A percentile compares a stretch with the other conserved stretches of the same genome.
Evolutionary conservation across 92 coral and sea anemone genomes (phyloP).

Genomic region (Galaxea fascicularis): DNA sequence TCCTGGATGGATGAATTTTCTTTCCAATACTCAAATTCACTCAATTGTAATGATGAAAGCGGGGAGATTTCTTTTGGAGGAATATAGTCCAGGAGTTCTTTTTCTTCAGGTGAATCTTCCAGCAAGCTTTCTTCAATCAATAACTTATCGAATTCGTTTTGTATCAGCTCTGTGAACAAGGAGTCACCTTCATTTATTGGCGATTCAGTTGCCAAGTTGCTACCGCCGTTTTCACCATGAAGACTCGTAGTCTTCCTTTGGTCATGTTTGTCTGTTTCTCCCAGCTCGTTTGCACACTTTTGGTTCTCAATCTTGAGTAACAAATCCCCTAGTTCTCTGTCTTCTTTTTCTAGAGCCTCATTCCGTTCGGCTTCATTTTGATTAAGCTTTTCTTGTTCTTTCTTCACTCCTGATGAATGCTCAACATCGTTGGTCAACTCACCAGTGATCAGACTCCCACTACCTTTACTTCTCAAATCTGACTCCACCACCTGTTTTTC

Average conservation of each 20-base stretch:
- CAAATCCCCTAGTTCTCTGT: not conserved
- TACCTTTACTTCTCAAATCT: not conserved
- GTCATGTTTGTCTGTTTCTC: not conserved
- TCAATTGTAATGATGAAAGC: not conserved
- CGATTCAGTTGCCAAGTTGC: not conserved
- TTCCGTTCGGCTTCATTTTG: not conserved
- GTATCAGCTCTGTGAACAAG: not conserved
- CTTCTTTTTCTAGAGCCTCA: not conserved
- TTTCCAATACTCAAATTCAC: not conserved
- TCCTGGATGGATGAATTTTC: not conserved
- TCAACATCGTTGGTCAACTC: not conserved
- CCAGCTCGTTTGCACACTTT: not conserved
- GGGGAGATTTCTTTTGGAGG: not conserved
- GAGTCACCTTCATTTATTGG: not conserved
- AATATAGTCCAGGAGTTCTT: not conserved
- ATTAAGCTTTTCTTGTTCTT: not conserved
- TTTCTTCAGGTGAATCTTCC: not conserved
- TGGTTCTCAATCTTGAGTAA: not conserved
- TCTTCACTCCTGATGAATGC: not conserved
- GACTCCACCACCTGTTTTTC: not conserved
- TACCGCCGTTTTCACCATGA: not conserved
- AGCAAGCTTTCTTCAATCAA: not conserved
- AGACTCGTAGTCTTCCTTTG: not conserved
- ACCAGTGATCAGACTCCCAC: not conserved
- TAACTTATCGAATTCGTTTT: not conserved